Evolutionary conservation across 2,797 vertebrate species (phyloP).

Genomic region (Pseudomugil gertrudae): DNA sequence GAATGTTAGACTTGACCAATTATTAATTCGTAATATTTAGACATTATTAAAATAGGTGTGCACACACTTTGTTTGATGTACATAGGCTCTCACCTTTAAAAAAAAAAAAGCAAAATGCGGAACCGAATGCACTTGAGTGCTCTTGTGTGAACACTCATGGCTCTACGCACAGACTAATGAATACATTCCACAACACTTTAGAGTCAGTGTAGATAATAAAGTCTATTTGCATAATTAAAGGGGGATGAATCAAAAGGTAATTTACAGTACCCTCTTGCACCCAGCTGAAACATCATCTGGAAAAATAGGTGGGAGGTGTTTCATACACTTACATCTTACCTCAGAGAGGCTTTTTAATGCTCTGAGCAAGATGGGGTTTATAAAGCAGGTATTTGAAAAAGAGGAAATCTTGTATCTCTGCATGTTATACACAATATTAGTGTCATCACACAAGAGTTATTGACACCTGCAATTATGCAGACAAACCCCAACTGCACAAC

Average conservation of each 20-base stretch:
- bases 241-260: conserved; percentile 78
- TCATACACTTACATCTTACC: conserved; percentile 54
- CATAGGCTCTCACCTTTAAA: conserved; percentile 15
- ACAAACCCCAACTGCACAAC: background rate
- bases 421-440: conserved; percentile 49
- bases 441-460: conserved; percentile 22
- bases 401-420: conserved; percentile 54
- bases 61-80: conserved; percentile 28
- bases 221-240: conserved; percentile 81
- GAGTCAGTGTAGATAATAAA: conserved; percentile 72
- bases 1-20: background rate
- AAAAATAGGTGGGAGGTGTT: conserved; percentile 29
- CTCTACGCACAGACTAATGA: conserved; percentile 61
- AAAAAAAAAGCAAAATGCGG: conserved; percentile 19
- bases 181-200: conserved; percentile 68
- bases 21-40: background rate
- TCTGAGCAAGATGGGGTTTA: conserved; percentile 52
- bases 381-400: conserved; percentile 59
- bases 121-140: conserved; percentile 53
- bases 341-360: conserved; percentile 53
- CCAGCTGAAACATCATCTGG: conserved; percentile 42
- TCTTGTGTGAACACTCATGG: conserved; percentile 54
- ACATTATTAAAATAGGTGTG: conserved; percentile 5
- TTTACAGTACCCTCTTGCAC: conserved; percentile 71
- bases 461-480: conserved; percentile 8